Base-by-base conservation (phyloP, 2,113 vertebrate species). In the Polyodon spathula region DNA sequence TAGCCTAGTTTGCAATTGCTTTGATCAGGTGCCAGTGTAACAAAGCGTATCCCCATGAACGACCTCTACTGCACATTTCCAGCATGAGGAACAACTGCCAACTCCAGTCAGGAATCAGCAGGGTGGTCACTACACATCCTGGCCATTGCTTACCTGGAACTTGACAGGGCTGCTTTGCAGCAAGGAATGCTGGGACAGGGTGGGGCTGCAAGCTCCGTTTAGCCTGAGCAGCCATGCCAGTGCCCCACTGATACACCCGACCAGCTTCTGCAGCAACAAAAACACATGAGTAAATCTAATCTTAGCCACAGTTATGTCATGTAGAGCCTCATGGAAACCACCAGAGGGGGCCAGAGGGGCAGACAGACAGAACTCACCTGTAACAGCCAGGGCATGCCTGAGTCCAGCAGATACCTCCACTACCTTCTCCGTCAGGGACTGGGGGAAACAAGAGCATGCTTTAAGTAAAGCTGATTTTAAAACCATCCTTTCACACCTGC, bases 191-290 rank as follows among this genome's bases (percentile, higher is more conserved):
- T 0, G 92, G 91, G n/a, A 93, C 75, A 5, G 74, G 56, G 54
- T 76, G 65, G 4, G 78, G 84, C 66, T 72, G 80, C 60, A 78
- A 80, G 0, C 79, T 74, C 72, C 86, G 81, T 66, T 77, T 90
- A 48, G 88, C 92, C 6, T 64, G 79, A 68, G 77, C 87, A 1
- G 69, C 81, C 79, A 97, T 84, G 37, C 95, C 95, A n/a, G 75
- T 81, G 44, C 95, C 94, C 95, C 94, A 98, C 70, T 97, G 95
- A 78, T 91, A 90, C 10, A 93, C 87, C 10, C 62, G 61, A 17
- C 93, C 90, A 0, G 73, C 81, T 40, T 71, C 94, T 98, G 52
- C 8, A 54, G 8, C 10, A 48, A 12, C 2, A 12, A 7, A 53
- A 17, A 8, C 54, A 37, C 12, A 56, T 38, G 48, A n/a, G 50